Percentiles rank a stretch among this genome's conserved stretches.
phyloP scores from a whole-genome alignment of 2,113 vertebrate species.

The Morone chrysops region DNA sequence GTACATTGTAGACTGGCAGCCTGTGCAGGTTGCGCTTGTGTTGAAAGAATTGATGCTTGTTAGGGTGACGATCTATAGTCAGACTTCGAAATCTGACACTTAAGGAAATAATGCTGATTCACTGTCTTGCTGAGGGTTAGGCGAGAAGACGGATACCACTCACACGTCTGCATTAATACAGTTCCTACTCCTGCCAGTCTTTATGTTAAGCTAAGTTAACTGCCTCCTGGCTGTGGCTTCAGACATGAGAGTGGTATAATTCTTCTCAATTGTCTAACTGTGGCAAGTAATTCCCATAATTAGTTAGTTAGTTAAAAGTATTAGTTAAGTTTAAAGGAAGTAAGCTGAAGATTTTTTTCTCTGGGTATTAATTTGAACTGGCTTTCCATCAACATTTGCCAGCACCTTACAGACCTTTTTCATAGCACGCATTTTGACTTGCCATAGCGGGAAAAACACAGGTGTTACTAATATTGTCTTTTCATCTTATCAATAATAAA shows the following conservation, averaged over 20 bases:
- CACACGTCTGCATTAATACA: background rate
- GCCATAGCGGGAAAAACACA: background rate
- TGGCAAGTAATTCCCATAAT: background rate
- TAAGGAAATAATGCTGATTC: background rate
- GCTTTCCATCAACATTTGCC: background rate
- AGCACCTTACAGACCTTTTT: background rate
- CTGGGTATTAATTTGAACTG: background rate
- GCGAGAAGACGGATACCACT: background rate
- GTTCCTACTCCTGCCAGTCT: background rate
- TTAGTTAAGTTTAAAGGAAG: background rate
- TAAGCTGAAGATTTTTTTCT: background rate
- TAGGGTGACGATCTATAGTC: background rate
- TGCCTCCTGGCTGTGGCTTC: background rate
- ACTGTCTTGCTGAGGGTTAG: background rate
- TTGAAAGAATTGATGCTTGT: background rate
- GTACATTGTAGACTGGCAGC: too few species aligned
- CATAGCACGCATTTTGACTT: background rate
- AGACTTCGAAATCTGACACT: background rate
- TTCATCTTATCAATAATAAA: too few species aligned
- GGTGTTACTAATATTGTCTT: constrained; percentile 2
- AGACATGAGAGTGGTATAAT: background rate
- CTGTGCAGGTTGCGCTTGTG: too few species aligned
- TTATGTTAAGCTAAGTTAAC: background rate
- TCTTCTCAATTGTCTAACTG: background rate
- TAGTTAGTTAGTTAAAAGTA: background rate